Evolutionary conservation across 2,797 vertebrate species (phyloP).

Genomic region (Megaceryle alcyon): DNA sequence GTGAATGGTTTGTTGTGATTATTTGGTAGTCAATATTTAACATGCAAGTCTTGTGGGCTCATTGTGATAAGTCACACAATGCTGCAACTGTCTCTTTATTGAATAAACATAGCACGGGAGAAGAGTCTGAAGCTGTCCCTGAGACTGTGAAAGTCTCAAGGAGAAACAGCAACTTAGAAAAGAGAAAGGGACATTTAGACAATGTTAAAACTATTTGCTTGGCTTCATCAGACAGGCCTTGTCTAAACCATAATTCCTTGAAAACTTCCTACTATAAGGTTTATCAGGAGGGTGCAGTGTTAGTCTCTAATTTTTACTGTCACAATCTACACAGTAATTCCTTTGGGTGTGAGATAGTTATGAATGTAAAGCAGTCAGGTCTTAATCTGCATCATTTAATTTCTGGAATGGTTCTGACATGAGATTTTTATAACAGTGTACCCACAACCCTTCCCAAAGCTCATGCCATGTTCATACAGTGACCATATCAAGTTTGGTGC

Average conservation of each 20-base stretch:
- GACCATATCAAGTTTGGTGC: too few relatives aligned
- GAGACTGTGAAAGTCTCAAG: constrained; percentile 27
- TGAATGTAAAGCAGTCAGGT: background rate
- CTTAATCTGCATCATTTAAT: background rate
- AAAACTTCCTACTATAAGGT: background rate
- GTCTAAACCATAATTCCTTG: background rate
- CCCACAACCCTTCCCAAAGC: background rate
- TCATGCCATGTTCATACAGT: rapidly evolving
- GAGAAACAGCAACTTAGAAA: constrained; percentile 1
- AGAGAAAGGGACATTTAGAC: background rate
- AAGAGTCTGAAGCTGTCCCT: background rate
- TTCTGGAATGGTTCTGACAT: background rate
- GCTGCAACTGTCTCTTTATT: constrained; percentile 9
- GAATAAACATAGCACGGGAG: background rate
- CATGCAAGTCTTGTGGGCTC: constrained; percentile 50
- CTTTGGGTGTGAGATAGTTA: background rate
- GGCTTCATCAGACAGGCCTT: background rate
- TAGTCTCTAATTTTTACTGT: background rate
- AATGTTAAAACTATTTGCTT: background rate
- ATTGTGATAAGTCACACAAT: constrained; percentile 53
- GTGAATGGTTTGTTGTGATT: constrained; percentile 43
- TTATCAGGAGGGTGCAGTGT: background rate
- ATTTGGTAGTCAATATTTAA: constrained; percentile 53
- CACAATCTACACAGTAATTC: background rate
- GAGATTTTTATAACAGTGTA: background rate